A percentile compares a stretch with the other conserved stretches of the same genome.
These are phyloP conservation scores for Troilus luridus DNA, from an alignment of 2,888 invertebrate genomes.

Conservation along the genomic window DNA sequence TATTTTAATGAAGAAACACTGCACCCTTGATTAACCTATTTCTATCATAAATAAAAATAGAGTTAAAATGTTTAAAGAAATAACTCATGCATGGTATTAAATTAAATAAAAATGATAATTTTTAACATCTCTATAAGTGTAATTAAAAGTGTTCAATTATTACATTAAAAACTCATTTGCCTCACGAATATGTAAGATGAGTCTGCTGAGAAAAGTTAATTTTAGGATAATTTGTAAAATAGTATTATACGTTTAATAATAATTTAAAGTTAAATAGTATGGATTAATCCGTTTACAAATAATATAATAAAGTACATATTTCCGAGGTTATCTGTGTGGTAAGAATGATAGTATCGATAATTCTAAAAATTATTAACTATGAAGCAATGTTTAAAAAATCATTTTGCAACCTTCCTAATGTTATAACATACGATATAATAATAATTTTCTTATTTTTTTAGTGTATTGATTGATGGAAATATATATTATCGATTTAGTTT, in stretches of 20 bases:
- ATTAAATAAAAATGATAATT: background rate
- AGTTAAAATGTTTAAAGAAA: background rate
- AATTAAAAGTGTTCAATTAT: background rate
- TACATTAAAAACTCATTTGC: no score
- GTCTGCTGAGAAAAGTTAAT: no score
- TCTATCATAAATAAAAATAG: background rate
- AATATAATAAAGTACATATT: background rate
- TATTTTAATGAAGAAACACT: background rate
- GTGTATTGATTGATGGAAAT: background rate
- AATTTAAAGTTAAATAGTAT: background rate
- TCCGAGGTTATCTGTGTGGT: background rate
- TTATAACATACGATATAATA: background rate
- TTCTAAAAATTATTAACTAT: background rate
- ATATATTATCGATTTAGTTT: conserved; percentile 16
- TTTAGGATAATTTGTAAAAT: background rate
- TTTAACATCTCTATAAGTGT: background rate
- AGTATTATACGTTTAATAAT: background rate
- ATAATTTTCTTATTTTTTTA: background rate
- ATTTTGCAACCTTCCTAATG: background rate
- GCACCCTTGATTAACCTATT: background rate
- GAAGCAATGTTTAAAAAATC: background rate
- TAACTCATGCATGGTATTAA: no score
- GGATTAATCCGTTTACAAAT: background rate
- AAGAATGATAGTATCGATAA: background rate
- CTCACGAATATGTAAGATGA: no score